Evolutionary conservation across 2,113 vertebrate genomes (phyloP).

Genomic region (Strix uralensis): DNA sequence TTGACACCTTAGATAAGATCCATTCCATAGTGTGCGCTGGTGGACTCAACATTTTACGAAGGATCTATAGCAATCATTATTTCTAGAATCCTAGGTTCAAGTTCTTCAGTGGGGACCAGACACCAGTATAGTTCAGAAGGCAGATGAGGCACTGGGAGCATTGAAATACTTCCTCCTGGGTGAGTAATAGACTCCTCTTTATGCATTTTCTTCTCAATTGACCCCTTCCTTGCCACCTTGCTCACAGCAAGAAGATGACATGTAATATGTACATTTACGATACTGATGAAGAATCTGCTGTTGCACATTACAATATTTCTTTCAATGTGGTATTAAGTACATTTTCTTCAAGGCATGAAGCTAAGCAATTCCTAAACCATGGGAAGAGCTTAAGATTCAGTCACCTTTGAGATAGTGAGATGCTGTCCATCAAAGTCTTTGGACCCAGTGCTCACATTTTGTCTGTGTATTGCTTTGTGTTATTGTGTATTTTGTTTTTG

Average conservation of each 20-base stretch:
- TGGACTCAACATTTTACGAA: background rate
- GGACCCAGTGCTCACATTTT: background rate
- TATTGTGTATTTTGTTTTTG: background rate
- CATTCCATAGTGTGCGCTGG: accelerated
- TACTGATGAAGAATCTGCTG: background rate
- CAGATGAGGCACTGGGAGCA: background rate
- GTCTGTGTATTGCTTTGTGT: background rate
- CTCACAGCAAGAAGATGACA: background rate
- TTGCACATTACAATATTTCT: background rate
- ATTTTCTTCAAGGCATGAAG: background rate
- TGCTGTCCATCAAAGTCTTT: background rate
- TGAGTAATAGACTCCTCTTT: background rate
- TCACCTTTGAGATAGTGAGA: background rate
- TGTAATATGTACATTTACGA: background rate
- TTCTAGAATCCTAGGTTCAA: background rate
- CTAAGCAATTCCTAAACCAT: background rate
- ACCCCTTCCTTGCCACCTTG: background rate
- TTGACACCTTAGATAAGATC: background rate
- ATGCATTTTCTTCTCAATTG: background rate
- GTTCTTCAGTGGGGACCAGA: background rate
- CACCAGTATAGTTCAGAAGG: background rate
- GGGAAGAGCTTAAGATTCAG: background rate
- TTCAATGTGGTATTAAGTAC: background rate
- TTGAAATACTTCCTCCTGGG: background rate
- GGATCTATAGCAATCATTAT: accelerated